These are phyloP conservation scores for Metellina segmentata DNA, from an alignment of 2,888 invertebrate species.

Conservation along the genomic window DNA sequence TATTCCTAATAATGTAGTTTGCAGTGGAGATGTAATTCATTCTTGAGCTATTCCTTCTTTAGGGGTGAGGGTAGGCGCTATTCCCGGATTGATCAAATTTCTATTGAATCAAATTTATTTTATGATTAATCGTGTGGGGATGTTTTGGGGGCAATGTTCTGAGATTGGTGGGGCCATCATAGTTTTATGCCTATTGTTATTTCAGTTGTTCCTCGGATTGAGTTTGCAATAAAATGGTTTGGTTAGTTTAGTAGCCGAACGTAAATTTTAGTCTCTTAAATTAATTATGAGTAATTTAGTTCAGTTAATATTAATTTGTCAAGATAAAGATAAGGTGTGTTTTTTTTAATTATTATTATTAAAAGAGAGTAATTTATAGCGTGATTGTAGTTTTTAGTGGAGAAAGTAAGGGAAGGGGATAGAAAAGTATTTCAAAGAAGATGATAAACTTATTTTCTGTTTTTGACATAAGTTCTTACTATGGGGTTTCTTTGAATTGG, in stretches of 20 bases:
- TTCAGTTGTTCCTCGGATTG: slow-evolving; percentile 78
- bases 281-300: slow-evolving; percentile 85
- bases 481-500: slow-evolving; percentile 84
- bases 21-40: slow-evolving; percentile 83
- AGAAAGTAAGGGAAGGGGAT: too few relatives aligned
- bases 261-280: slow-evolving; percentile 88
- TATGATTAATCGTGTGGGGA: slow-evolving; percentile 85
- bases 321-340: slow-evolving; percentile 85
- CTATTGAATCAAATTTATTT: slow-evolving; percentile 83
- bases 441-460: slow-evolving; percentile 87
- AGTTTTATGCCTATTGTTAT: slow-evolving; percentile 89
- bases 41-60: slow-evolving; percentile 81
- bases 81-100: too few relatives aligned
- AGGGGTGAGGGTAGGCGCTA: slow-evolving; percentile 81
- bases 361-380: slow-evolving; percentile 83
- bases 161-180: slow-evolving; percentile 90
- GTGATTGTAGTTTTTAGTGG: not conserved
- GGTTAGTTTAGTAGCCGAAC: slow-evolving; percentile 86
- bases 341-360: slow-evolving; percentile 82
- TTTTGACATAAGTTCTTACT: slow-evolving; percentile 85
- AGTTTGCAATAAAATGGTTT: slow-evolving; percentile 21
- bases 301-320: slow-evolving; percentile 86
- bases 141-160: slow-evolving; percentile 89
- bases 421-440: slow-evolving; percentile 84
- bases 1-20: slow-evolving; percentile 85